A percentile compares a stretch with the other conserved stretches of the same genome.
These are phyloP conservation scores for Eurystomus gularis DNA, from an alignment of 2,113 vertebrate species.

Conservation along the genomic window DNA sequence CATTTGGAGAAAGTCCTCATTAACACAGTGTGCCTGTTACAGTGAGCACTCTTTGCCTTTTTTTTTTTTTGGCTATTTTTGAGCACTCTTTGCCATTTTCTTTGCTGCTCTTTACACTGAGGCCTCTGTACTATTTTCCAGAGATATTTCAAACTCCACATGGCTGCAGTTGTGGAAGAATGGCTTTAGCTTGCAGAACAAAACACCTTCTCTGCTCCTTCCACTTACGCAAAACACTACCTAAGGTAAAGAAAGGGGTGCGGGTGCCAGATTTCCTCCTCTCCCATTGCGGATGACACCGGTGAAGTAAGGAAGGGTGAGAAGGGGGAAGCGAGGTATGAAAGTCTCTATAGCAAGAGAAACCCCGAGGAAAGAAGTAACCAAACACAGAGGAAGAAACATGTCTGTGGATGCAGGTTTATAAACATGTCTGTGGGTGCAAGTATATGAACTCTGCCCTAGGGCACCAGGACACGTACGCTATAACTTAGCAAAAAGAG, in stretches of 20 bases:
- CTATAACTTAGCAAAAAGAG: background rate
- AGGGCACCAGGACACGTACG: background rate
- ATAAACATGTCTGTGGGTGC: background rate
- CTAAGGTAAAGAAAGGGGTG: background rate
- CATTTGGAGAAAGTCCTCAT: background rate
- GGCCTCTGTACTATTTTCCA: background rate
- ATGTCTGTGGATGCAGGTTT: background rate
- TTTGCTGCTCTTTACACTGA: background rate
- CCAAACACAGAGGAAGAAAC: background rate
- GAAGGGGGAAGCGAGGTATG: background rate
- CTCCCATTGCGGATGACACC: background rate
- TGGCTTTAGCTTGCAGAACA: accelerated
- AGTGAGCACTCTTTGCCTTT: background rate
- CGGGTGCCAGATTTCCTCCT: background rate
- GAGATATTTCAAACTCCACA: background rate
- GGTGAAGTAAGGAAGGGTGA: background rate
- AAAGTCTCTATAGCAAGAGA: background rate
- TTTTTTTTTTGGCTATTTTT: background rate
- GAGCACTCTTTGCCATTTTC: background rate
- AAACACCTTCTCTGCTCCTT: background rate
- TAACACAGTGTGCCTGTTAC: background rate
- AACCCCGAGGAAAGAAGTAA: background rate
- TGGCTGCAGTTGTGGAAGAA: background rate
- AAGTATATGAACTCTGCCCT: background rate
- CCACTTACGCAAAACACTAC: background rate